Conservation (phyloP, 64 coral and sea anemone genomes). For the Montipora cactus region DNA sequence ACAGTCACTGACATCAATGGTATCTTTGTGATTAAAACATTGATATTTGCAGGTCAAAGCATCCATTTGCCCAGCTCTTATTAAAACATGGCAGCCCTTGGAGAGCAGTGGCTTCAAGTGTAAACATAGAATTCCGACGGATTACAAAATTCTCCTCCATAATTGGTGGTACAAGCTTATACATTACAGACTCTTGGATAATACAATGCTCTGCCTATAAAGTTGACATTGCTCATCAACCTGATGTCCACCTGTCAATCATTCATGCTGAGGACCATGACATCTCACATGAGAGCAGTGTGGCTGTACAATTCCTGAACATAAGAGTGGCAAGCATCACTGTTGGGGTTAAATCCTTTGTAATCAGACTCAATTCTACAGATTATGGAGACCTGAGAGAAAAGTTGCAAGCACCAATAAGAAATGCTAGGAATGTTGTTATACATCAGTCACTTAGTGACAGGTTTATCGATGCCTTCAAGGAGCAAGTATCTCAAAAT, state of each 20-base stretch:
- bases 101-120: slow-evolving; percentile 93
- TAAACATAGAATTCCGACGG: slow-evolving; percentile 96
- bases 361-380: slow-evolving; percentile 91
- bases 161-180: slow-evolving; percentile 97
- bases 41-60: slow-evolving; percentile 64
- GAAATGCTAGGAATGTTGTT: slow-evolving; percentile 96
- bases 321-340: slow-evolving; percentile 92
- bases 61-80: slow-evolving; percentile 85
- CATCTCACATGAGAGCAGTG: slow-evolving; percentile 94
- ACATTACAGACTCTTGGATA: slow-evolving; percentile 99
- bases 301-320: slow-evolving; percentile 91
- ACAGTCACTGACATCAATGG: too few species aligned
- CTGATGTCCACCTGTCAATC: slow-evolving; percentile 92
- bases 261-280: slow-evolving; percentile 92
- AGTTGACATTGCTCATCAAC: slow-evolving; percentile 94
- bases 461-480: slow-evolving; percentile 94
- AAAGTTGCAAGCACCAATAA: slow-evolving; percentile 94
- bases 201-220: slow-evolving; percentile 92
- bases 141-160: slow-evolving; percentile 96
- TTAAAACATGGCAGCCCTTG: slow-evolving; percentile 89
- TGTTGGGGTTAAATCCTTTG: slow-evolving; percentile 79
- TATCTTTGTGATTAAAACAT: background rate
- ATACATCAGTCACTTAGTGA: slow-evolving; percentile 99
- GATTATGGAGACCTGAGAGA: slow-evolving; percentile 96
- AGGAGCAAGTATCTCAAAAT: slow-evolving; percentile 95